These are phyloP conservation scores for Polyergus mexicanus DNA, from an alignment of 1,140 invertebrate species.

Conservation along the genomic window DNA sequence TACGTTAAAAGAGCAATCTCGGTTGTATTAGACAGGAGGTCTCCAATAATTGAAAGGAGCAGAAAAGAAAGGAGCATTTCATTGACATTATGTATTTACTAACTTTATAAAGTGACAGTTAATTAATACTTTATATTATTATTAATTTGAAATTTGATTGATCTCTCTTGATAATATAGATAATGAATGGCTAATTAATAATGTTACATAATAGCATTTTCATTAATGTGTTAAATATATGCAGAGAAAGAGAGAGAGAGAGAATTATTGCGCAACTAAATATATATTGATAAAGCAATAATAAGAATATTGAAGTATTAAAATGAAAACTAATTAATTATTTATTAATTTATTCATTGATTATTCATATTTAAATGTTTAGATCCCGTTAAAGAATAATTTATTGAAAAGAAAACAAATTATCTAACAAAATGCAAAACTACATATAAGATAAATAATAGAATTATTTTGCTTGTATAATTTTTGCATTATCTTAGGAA, in stretches of 20 bases:
- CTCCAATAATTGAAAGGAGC: neutral
- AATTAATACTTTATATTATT: slow-evolving; percentile 31
- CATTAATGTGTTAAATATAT: slow-evolving; percentile 14
- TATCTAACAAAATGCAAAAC: neutral
- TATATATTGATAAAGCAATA: neutral
- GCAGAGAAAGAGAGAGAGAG: too few species aligned
- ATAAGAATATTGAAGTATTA: neutral
- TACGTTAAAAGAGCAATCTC: slow-evolving; percentile 28
- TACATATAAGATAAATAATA: neutral
- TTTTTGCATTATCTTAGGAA: too few species aligned
- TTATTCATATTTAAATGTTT: neutral
- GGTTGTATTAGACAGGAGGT: neutral
- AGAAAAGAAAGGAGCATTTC: neutral
- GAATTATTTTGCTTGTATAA: too few species aligned
- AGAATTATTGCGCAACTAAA: neutral
- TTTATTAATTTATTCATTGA: neutral
- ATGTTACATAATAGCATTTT: slow-evolving; percentile 1
- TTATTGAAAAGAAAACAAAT: neutral
- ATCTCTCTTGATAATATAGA: neutral
- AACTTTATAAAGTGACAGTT: neutral
- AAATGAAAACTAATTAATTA: slow-evolving; percentile 2
- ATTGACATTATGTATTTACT: neutral
- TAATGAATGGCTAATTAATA: neutral
- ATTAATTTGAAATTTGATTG: slow-evolving; percentile 32
- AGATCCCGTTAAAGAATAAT: neutral